phyloP scores from a whole-genome alignment of 2,797 vertebrate species.

The Thalassophryne amazonica region DNA sequence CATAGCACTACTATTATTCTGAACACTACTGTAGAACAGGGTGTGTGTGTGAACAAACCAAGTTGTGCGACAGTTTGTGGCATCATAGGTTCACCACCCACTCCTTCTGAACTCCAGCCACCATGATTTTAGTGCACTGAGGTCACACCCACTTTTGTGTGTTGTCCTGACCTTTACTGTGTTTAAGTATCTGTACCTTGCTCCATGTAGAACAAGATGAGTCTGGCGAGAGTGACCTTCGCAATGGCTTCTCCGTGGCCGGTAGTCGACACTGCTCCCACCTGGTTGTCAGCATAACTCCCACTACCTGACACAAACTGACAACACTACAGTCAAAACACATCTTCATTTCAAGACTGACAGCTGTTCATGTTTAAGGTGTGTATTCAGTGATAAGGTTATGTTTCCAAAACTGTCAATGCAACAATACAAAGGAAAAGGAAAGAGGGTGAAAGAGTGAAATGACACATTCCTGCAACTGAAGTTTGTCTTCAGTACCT shows the following conservation, averaged over 20 bases:
- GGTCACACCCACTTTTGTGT: not conserved
- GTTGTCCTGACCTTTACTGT: not conserved
- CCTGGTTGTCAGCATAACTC: conserved; percentile 89
- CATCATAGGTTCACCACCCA: no score
- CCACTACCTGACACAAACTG: conserved; percentile 81
- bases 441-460: no score
- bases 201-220: conserved; percentile 88
- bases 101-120: no score
- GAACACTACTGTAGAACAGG: not conserved
- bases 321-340: not conserved
- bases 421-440: no score
- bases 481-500: no score
- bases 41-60: not conserved
- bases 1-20: no score
- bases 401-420: no score
- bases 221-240: conserved; percentile 88
- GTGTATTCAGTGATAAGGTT: no score
- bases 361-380: no score
- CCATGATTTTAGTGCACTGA: not conserved
- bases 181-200: conserved; percentile 79
- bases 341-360: not conserved
- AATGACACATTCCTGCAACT: no score
- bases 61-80: not conserved
- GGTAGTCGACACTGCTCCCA: conserved; percentile 89
- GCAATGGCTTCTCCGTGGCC: conserved; percentile 96